A percentile compares a stretch with the other conserved stretches of the same genome.
phyloP scores from a whole-genome alignment of 2,113 vertebrate species.

The Talpa occidentalis region DNA sequence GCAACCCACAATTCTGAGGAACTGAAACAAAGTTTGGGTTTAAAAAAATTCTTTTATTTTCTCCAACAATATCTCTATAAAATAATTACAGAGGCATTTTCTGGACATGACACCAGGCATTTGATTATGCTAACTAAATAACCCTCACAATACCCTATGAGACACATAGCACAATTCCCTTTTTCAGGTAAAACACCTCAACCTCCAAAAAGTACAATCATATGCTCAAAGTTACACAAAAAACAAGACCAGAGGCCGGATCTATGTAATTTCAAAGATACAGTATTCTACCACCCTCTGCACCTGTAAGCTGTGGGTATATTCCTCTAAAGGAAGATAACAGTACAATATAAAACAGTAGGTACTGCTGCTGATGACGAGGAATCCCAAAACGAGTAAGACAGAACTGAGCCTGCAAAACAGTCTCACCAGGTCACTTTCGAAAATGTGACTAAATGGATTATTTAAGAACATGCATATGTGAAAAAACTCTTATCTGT shows the following conservation, averaged over 20 bases:
- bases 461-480: conserved; percentile 36
- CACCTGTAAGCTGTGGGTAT: background rate
- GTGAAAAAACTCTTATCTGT: conserved; percentile 34
- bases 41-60: background rate
- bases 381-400: background rate
- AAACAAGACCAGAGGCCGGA: background rate
- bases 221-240: background rate
- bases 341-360: background rate
- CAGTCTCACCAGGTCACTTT: background rate
- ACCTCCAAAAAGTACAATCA: background rate
- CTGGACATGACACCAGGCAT: background rate
- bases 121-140: background rate
- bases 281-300: background rate
- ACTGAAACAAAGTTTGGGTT: background rate
- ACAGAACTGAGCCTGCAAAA: background rate
- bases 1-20: background rate
- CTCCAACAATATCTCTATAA: background rate
- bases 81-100: too few species aligned
- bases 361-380: background rate
- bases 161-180: background rate
- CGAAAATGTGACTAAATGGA: conserved; percentile 26
- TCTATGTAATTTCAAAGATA: background rate
- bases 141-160: background rate
- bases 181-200: conserved; percentile 10
- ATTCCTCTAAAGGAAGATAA: background rate